Percentiles rank a stretch among this genome's conserved stretches.
phyloP scores from a whole-genome alignment of 1,140 invertebrate genomes.

The Drosophila yakuba region DNA sequence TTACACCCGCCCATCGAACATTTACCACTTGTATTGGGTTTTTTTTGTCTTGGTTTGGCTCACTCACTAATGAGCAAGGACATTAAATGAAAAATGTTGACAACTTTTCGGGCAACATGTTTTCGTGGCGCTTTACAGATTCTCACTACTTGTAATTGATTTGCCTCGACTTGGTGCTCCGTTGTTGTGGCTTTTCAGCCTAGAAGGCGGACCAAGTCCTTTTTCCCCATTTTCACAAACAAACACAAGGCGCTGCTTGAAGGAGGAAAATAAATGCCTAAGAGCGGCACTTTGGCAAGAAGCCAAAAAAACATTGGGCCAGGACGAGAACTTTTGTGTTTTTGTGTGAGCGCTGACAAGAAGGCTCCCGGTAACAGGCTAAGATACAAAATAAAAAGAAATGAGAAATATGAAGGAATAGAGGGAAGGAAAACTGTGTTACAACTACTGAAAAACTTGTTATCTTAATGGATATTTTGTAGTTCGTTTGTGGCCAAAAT shows the following conservation, averaged over 20 bases:
- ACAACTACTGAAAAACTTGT: conserved; percentile 82
- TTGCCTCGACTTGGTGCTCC: conserved; percentile 56
- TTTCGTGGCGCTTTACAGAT: conserved; percentile 33
- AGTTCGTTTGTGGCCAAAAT: conserved; percentile 80
- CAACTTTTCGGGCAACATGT: conserved; percentile 55
- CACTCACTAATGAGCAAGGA: conserved; percentile 73
- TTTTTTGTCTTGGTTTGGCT: conserved; percentile 1
- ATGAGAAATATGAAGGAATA: conserved; percentile 35
- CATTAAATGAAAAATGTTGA: conserved; percentile 68
- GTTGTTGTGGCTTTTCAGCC: conserved; percentile 44
- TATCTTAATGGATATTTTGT: conserved; percentile 83
- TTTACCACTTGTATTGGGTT: not conserved
- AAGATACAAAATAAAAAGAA: conserved; percentile 31
- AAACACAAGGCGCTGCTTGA: conserved; percentile 5
- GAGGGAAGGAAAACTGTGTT: conserved; percentile 58
- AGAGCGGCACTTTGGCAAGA: conserved; percentile 77
- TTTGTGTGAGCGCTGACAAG: conserved; percentile 50
- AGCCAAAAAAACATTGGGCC: conserved; percentile 57
- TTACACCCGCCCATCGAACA: conserved; percentile 5
- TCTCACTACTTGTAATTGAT: conserved; percentile 70
- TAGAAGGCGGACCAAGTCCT: conserved; percentile 53
- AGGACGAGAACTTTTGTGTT: conserved; percentile 56
- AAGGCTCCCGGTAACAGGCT: conserved; percentile 60
- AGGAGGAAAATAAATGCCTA: conserved; percentile 65
- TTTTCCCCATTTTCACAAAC: conserved; percentile 71